Percentiles rank a stretch among this genome's conserved stretches.
Conservation (phyloP, 2,113 vertebrate species). For the Pardalotus punctatus region DNA sequence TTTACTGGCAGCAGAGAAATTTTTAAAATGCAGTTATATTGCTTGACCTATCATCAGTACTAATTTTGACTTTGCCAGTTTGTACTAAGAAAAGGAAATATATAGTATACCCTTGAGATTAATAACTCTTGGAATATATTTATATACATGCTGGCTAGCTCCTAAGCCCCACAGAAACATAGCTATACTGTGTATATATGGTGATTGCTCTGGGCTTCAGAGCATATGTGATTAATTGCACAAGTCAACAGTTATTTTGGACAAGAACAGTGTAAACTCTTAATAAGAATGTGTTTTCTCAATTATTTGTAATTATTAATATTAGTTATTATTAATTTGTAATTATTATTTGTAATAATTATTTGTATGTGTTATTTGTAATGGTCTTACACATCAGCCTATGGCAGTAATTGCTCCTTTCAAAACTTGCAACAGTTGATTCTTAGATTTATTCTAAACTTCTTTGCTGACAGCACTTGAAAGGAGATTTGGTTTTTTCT, state of each 20-base stretch:
- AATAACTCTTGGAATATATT: neutral
- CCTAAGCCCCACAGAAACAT: neutral
- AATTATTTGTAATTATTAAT: no score
- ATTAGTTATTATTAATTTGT: no score
- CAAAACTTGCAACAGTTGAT: neutral
- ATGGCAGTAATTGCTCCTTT: neutral
- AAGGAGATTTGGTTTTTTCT: neutral
- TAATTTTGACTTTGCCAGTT: neutral
- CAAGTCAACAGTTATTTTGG: neutral
- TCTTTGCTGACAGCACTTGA: neutral
- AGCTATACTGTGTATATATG: neutral
- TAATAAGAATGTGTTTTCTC: neutral
- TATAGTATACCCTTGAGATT: accelerated
- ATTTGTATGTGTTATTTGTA: no score
- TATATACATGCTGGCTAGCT: neutral
- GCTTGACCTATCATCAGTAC: neutral
- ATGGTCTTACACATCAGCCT: neutral
- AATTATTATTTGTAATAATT: no score
- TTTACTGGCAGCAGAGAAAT: neutral
- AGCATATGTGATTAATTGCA: neutral
- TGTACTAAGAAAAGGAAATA: neutral
- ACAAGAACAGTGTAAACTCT: neutral
- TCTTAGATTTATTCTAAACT: neutral
- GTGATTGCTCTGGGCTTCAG: neutral
- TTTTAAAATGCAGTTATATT: neutral